Evolutionary conservation across 2,888 invertebrate species (phyloP), one percentile per base, ranked within the genome.

Genomic region (Melipona bicolor): DNA sequence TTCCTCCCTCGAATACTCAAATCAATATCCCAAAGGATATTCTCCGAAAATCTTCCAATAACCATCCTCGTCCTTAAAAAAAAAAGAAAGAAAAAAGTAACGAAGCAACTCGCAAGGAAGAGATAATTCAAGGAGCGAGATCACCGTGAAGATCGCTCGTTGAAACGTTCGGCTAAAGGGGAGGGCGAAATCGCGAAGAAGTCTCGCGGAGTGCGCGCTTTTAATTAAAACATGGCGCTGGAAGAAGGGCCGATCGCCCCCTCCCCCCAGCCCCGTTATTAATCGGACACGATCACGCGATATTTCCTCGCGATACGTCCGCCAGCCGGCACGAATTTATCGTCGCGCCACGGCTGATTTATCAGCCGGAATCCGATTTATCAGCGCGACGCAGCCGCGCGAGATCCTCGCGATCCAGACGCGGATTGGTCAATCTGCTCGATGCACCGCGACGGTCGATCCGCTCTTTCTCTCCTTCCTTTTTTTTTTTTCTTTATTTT

Each of bases 261-360:
- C 43, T 43, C 43, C 43, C 9, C 9, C 1, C 32, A 32, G 2
- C 21, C 24, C 77, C 64, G 72, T 88, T 90, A 92, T 91, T 92
- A 90, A 92, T 92, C 88, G 88, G 82, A 84, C 67, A 73, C 84
- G 87, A 91, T 88, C 92, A 92, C 92, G 92, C 92, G 91, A 92
- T 91, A 88, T 91, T 87, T 89, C 84, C 84, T 79, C 84, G 88
- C 88, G 89, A 89, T 89, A 89, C 85, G 88, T 89, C 89, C 86
- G 72, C 83, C 79, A 64, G 71, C 81, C 81, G 67, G 77, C 67
- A 56, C 87, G 83, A 88, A 89, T 89, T 89, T 89, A 89, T 90
- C 88, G 90, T 80, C 84, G 79, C 69, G 77, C 71, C 56, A 62
- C 19, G 78, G 72, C 85, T 89, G 89, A 89, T 89, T 89, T 90